Evolutionary conservation across 2,888 invertebrate genomes (phyloP).

Genomic region (Molorchus minor): DNA sequence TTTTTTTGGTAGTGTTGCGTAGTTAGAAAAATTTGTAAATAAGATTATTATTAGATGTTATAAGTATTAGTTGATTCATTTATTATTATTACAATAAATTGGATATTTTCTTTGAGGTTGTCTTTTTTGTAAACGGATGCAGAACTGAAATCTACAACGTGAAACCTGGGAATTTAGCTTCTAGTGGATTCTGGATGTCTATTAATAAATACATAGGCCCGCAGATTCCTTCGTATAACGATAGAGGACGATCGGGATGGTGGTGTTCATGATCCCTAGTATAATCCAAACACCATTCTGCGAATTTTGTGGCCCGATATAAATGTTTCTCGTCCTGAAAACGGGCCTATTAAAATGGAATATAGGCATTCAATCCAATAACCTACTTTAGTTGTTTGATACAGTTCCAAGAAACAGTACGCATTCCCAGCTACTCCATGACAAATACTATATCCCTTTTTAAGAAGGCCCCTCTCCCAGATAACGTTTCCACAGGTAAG

Average conservation of each 20-base stretch:
- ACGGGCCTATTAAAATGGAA: not conserved
- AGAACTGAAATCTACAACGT: constrained; percentile 49
- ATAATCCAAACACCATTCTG: constrained; percentile 81
- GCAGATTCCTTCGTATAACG: constrained; percentile 84
- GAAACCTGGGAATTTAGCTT: constrained; percentile 80
- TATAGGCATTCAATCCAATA: not conserved
- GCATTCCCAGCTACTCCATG: constrained; percentile 91
- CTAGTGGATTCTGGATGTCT: constrained; percentile 71
- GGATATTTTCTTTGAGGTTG: constrained; percentile 30
- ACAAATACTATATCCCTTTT: constrained; percentile 87
- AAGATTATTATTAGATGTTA: constrained; percentile 59
- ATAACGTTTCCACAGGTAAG: constrained; percentile 77
- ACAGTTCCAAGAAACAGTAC: constrained; percentile 81
- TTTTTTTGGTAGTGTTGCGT: constrained; percentile 51
- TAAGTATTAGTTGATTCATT: constrained; percentile 58
- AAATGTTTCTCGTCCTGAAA: constrained; percentile 74
- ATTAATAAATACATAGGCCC: constrained; percentile 80
- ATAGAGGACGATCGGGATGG: constrained; percentile 81
- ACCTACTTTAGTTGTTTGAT: constrained; percentile 75
- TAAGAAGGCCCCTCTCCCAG: constrained; percentile 82
- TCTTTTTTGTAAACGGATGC: not conserved
- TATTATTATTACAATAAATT: constrained; percentile 54
- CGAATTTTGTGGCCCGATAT: constrained; percentile 81
- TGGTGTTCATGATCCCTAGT: constrained; percentile 73
- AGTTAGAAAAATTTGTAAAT: constrained; percentile 58